A percentile compares a stretch with the other conserved stretches of the same genome.
These are phyloP conservation scores for Agriopis leucophaearia DNA, from an alignment of 2,888 invertebrate genomes.

Conservation along the genomic window DNA sequence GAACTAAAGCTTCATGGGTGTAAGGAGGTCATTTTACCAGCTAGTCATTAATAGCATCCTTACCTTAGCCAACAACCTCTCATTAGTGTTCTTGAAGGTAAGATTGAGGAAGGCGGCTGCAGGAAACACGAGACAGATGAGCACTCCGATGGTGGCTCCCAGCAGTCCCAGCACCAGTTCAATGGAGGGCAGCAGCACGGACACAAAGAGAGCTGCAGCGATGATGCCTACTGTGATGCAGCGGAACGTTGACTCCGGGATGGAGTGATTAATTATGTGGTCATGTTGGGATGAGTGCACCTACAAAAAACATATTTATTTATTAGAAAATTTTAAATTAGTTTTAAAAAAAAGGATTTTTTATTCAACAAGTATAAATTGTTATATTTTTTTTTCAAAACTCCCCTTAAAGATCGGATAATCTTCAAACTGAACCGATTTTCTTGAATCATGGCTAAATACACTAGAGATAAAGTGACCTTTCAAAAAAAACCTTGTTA, in stretches of 20 bases:
- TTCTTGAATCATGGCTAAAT: too few species aligned
- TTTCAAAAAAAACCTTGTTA: too few species aligned
- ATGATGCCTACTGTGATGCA: slow-evolving; percentile 94
- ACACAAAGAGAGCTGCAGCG: slow-evolving; percentile 90
- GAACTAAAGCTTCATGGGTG: too few species aligned
- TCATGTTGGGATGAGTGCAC: slow-evolving; percentile 89
- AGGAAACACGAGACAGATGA: slow-evolving; percentile 97
- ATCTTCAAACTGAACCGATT: too few species aligned
- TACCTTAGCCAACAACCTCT: slow-evolving; percentile 93
- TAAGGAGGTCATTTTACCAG: too few species aligned
- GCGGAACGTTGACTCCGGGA: slow-evolving; percentile 94
- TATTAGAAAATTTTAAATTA: too few species aligned
- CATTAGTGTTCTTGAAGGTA: slow-evolving; percentile 94
- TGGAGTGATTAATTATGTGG: slow-evolving; percentile 88
- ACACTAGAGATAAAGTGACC: too few species aligned
- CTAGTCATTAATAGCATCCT: slow-evolving; percentile 22
- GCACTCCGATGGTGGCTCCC: slow-evolving; percentile 97
- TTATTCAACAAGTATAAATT: too few species aligned
- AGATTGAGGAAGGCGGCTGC: slow-evolving; percentile 95
- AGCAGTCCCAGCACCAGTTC: slow-evolving; percentile 97
- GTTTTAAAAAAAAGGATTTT: too few species aligned
- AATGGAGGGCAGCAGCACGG: slow-evolving; percentile 96
- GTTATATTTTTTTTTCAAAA: too few species aligned
- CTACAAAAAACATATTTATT: too few species aligned
- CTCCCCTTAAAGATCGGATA: too few species aligned